Conservation (phyloP, 2,888 invertebrate species). For the Drosophila lacicola region DNA sequence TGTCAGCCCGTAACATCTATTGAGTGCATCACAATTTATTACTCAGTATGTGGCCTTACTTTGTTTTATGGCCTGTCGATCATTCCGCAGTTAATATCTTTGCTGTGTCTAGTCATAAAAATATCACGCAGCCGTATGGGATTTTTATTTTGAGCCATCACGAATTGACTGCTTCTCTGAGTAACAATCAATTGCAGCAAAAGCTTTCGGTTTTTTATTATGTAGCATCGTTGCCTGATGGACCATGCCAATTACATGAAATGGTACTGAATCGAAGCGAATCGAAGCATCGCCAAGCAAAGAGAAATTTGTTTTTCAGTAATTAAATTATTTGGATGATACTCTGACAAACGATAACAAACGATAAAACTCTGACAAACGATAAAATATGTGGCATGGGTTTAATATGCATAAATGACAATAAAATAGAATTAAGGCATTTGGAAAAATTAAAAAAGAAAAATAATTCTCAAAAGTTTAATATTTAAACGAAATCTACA, state of each 20-base stretch:
- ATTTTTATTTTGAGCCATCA: slow-evolving; percentile 35
- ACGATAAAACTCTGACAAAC: too few relatives aligned
- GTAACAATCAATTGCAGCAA: slow-evolving; percentile 55
- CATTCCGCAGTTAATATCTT: slow-evolving; percentile 14
- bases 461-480: not conserved
- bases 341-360: too few relatives aligned
- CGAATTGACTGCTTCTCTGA: slow-evolving; percentile 31
- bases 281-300: not conserved
- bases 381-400: not conserved
- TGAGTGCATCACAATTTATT: slow-evolving; percentile 23
- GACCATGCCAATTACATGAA: slow-evolving; percentile 38
- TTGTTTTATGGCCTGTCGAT: slow-evolving; percentile 29
- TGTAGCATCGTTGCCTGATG: slow-evolving; percentile 24
- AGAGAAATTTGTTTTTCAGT: not conserved
- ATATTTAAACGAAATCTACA: not conserved
- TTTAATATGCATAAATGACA: not conserved
- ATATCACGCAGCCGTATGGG: slow-evolving; percentile 43
- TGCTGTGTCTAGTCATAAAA: slow-evolving; percentile 12
- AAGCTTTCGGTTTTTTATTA: slow-evolving; percentile 48
- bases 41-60: not conserved
- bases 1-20: slow-evolving; percentile 2
- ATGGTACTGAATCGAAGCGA: not conserved
- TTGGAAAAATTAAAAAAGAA: not conserved
- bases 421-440: too few relatives aligned
- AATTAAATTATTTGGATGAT: too few relatives aligned